These are phyloP conservation scores for Trigoniulus corallinus DNA, from an alignment of 1,140 invertebrate genomes.

Conservation along the genomic window DNA sequence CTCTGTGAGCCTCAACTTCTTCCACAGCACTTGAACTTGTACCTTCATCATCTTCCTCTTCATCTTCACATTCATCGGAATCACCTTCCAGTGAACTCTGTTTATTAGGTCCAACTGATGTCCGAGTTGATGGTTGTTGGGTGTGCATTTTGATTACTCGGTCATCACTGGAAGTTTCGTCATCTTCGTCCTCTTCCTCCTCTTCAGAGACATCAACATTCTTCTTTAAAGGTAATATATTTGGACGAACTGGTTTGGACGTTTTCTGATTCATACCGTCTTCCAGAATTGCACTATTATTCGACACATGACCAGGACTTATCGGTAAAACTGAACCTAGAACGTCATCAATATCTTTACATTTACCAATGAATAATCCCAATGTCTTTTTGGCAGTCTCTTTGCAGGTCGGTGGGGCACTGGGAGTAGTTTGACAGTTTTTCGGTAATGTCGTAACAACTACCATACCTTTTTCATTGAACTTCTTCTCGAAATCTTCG, in stretches of 20 bases:
- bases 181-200: background rate
- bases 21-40: constrained; percentile 8
- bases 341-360: constrained; percentile 19
- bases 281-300: background rate
- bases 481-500: constrained; percentile 9
- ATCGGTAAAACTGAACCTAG: constrained; percentile 13
- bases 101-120: no score
- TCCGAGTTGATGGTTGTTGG: no score
- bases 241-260: background rate
- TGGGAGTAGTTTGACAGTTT: background rate
- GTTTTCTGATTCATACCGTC: background rate
- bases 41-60: background rate
- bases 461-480: no score
- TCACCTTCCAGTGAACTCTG: background rate
- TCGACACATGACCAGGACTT: constrained; percentile 8
- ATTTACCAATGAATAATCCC: constrained; percentile 14
- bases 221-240: background rate
- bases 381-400: background rate
- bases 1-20: constrained; percentile 16
- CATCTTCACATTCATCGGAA: background rate
- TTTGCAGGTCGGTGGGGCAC: background rate
- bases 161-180: background rate
- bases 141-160: no score
- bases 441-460: no score
- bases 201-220: background rate